Evolutionary conservation across 2,888 invertebrate genomes (phyloP), one percentile per base, ranked within the genome.

Genomic region (Parnassius glacialis): DNA sequence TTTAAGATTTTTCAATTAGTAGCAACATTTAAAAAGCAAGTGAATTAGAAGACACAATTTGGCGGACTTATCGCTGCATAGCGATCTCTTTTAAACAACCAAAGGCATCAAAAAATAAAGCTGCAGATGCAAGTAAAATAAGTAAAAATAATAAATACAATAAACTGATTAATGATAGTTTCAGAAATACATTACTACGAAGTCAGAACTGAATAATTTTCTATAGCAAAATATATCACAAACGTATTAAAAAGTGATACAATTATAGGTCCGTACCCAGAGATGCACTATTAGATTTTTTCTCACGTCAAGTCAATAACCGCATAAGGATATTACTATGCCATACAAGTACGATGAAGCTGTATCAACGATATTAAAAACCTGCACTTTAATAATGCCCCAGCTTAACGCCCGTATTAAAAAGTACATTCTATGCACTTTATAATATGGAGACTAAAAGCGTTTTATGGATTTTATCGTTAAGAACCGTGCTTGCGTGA

Each of bases 261-360:
- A 51, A 52, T 63, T 52, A 63, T 63, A 52, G 52, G 45, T 20
- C 44, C 50, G 20, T 16, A 25, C 55, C 54, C 41, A 51, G 47
- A 42, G 52, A 45, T 56, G 25, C 51, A 51, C 47, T 44, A n/a
- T 41, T 16, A 68, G 66, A 68, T 74, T 82, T 83, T 80, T 82
- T 80, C 69, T 73, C 60, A 61, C 53, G 65, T 67, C 67, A 58
- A 72, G 73, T 68, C 68, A 57, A 65, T 62, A 61, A 72, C 70
- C 76, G 72, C 74, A 77, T 75, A 80, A 75, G 81, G 83, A 79
- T 76, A 81, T 79, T 82, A 83, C 76, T 74, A 75, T 74, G 74
- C 73, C 65, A 72, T 73, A 74, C 70, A 71, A 69, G 70, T 70
- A 70, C 70, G 75, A 83, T 83, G 78, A 81, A 82, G 82, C 80